Conservation (phyloP, 2,797 vertebrate species). For the Phrynocephalus vlangalii region DNA sequence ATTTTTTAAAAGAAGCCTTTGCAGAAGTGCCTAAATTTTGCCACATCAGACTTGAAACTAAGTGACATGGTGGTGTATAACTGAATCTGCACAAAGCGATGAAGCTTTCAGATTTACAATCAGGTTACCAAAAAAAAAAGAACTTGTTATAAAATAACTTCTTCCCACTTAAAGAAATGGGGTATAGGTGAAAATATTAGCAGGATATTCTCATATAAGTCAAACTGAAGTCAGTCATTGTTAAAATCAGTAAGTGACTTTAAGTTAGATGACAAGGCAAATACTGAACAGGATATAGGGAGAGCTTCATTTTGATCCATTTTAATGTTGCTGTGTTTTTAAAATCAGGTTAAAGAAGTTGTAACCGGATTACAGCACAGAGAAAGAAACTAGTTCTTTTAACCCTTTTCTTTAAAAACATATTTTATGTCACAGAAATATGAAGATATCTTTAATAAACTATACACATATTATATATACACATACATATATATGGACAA, state of each 20-base stretch:
- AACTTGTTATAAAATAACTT: conserved; percentile 75
- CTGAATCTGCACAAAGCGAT: conserved; percentile 70
- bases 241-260: conserved; percentile 79
- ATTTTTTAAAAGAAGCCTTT: conserved; percentile 86
- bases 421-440: conserved; percentile 86
- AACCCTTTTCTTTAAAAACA: conserved; percentile 83
- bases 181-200: conserved; percentile 78
- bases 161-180: conserved; percentile 71
- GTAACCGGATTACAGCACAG: conserved; percentile 85
- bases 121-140: conserved; percentile 72
- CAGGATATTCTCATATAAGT: conserved; percentile 82
- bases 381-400: conserved; percentile 80
- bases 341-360: conserved; percentile 80
- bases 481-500: conserved; percentile 85
- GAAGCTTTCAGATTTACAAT: conserved; percentile 77
- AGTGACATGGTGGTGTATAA: conserved; percentile 78
- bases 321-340: conserved; percentile 81
- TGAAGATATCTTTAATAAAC: conserved; percentile 85
- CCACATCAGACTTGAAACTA: conserved; percentile 84
- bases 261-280: conserved; percentile 83
- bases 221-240: conserved; percentile 80
- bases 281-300: conserved; percentile 78
- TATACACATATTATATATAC: conserved; percentile 85
- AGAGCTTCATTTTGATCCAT: conserved; percentile 82
- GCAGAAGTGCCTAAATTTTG: conserved; percentile 90